Percentiles rank a stretch among this genome's conserved stretches.
Evolutionary conservation across 2,797 vertebrate genomes (phyloP).

Genomic region (Danio choprae): DNA sequence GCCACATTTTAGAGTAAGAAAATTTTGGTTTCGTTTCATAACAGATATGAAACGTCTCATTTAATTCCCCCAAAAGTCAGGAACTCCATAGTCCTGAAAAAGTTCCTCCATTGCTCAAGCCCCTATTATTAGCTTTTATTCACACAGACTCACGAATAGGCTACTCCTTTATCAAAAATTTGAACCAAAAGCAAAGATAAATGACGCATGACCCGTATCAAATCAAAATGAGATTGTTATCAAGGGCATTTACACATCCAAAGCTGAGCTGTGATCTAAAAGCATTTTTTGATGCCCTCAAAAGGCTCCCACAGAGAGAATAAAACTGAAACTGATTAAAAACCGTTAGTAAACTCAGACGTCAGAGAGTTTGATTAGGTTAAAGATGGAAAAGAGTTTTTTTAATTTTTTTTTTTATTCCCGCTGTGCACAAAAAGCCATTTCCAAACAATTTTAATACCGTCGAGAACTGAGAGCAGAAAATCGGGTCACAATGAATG

Average conservation of each 20-base stretch:
- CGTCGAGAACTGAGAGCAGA: neutral
- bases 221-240: neutral
- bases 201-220: neutral
- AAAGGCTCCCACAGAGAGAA: conserved; percentile 6
- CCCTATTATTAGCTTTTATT: no score
- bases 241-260: conserved; percentile 3
- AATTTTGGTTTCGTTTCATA: no score
- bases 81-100: no score
- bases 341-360: neutral
- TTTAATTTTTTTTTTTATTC: no score
- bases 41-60: no score
- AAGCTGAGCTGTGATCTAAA: conserved; percentile 31
- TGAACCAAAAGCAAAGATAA: neutral
- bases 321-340: conserved; percentile 21
- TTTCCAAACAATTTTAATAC: neutral
- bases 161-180: neutral
- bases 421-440: neutral
- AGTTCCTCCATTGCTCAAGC: no score
- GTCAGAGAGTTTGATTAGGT: conserved; percentile 16
- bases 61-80: no score
- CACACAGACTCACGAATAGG: no score
- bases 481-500: conserved; percentile 33
- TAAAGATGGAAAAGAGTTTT: neutral
- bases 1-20: no score
- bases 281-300: conserved; percentile 13